Conservation (phyloP, 2,797 vertebrate species). For the Decapterus maruadsi region DNA sequence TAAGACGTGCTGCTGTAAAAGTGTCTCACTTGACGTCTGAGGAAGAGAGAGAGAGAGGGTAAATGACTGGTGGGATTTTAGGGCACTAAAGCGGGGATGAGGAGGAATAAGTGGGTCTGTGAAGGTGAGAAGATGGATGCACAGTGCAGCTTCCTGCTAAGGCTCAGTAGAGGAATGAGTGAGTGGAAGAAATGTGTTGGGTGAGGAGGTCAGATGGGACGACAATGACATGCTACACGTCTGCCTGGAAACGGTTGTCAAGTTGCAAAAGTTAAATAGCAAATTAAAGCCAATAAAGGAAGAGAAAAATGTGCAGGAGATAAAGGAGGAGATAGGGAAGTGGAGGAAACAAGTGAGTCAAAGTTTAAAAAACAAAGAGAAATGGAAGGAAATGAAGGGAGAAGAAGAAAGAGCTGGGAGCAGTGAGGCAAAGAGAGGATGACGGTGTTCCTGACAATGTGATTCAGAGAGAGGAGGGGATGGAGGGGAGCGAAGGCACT, state of each 20-base stretch:
- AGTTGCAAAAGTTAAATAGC: not conserved
- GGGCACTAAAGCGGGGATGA: constrained; percentile 15
- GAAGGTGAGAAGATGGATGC: constrained; percentile 19
- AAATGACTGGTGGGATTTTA: constrained; percentile 9
- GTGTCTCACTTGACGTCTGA: constrained; percentile 1
- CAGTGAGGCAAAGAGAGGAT: constrained; percentile 34
- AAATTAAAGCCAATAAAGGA: not conserved
- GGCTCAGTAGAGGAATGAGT: constrained; percentile 15
- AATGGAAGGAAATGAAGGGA: constrained; percentile 28
- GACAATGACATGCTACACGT: constrained; percentile 24
- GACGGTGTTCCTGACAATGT: constrained; percentile 40
- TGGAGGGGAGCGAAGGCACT: constrained; percentile 17
- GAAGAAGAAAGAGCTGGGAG: constrained; percentile 18
- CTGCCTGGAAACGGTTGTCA: not conserved
- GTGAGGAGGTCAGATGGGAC: constrained; percentile 34
- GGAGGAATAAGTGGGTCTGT: constrained; percentile 35
- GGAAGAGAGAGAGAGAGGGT: not conserved
- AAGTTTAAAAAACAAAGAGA: constrained; percentile 35
- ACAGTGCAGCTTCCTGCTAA: constrained; percentile 8
- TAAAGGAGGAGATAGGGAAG: constrained; percentile 4
- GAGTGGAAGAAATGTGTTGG: constrained; percentile 21
- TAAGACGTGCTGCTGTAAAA: constrained; percentile 14
- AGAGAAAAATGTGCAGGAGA: not conserved
- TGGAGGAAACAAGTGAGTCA: constrained; percentile 30
- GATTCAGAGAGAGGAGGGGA: constrained; percentile 37